Evolutionary conservation across 1,140 invertebrate species (phyloP).

Genomic region (Bombus superbus): DNA sequence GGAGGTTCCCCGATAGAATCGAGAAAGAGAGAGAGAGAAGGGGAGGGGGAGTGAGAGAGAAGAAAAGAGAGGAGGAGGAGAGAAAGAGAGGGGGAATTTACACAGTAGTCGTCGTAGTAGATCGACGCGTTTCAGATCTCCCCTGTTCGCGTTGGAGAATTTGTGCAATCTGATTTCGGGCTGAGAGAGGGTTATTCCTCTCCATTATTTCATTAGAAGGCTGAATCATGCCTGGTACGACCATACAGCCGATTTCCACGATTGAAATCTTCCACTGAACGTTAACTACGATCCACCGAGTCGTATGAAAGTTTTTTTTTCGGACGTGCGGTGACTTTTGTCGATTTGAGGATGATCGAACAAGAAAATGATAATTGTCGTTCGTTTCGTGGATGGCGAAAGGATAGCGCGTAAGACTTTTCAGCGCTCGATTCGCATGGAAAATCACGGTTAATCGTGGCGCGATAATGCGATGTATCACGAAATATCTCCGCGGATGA

Average conservation of each 20-base stretch:
- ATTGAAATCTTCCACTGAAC: not conserved
- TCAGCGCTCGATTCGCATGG: not conserved
- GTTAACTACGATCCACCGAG: not conserved
- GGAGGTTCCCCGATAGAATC: conserved; percentile 32
- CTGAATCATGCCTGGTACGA: not conserved
- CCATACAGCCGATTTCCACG: not conserved
- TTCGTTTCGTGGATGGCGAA: not conserved
- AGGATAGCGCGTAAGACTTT: not conserved
- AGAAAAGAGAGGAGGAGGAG: too few relatives aligned
- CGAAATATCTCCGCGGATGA: not conserved
- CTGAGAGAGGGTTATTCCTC: conserved; percentile 14
- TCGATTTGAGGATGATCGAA: not conserved
- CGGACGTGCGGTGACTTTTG: not conserved
- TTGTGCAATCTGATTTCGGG: conserved; percentile 22
- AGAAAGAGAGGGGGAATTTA: conserved; percentile 16
- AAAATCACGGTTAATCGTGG: conserved; percentile 13
- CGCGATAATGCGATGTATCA: conserved; percentile 23
- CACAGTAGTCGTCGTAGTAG: conserved; percentile 11
- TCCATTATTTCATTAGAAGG: conserved; percentile 36
- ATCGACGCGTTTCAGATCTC: conserved; percentile 14
- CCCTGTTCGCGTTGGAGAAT: conserved; percentile 6
- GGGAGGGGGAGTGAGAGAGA: not conserved
- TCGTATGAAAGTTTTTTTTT: not conserved
- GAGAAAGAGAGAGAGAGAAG: not conserved
- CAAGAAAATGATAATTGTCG: not conserved